Evolutionary conservation across 2,113 vertebrate species (phyloP).

Genomic region (Aegithalos caudatus): DNA sequence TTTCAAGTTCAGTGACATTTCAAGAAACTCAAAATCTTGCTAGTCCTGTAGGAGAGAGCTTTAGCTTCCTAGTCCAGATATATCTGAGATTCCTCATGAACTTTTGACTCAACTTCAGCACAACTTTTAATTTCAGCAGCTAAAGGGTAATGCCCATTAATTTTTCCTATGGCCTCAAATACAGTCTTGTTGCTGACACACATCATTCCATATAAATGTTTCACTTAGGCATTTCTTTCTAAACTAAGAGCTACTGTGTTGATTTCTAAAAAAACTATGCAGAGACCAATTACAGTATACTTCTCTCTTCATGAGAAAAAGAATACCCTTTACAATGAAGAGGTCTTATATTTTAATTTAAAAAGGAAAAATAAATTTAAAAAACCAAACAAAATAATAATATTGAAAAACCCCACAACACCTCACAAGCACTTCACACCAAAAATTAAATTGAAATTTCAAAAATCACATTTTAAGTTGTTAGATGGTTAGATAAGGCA

Average conservation of each 20-base stretch:
- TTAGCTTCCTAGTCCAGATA: background rate
- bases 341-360: background rate
- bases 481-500: background rate
- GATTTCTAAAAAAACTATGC: background rate
- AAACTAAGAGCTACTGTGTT: background rate
- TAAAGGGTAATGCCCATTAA: background rate
- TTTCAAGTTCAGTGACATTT: background rate
- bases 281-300: background rate
- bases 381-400: background rate
- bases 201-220: background rate
- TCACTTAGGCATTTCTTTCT: background rate
- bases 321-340: background rate
- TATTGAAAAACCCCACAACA: background rate
- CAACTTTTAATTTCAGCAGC: background rate
- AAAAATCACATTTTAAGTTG: background rate
- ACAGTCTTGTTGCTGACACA: background rate
- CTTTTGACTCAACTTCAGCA: background rate
- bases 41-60: background rate
- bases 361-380: background rate
- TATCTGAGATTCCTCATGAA: background rate
- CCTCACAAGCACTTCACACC: fast-evolving
- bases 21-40: background rate
- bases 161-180: background rate
- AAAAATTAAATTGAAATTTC: background rate
- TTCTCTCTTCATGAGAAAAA: background rate